Evolutionary conservation across 2,888 invertebrate genomes (phyloP).

Genomic region (Protula sp.): DNA sequence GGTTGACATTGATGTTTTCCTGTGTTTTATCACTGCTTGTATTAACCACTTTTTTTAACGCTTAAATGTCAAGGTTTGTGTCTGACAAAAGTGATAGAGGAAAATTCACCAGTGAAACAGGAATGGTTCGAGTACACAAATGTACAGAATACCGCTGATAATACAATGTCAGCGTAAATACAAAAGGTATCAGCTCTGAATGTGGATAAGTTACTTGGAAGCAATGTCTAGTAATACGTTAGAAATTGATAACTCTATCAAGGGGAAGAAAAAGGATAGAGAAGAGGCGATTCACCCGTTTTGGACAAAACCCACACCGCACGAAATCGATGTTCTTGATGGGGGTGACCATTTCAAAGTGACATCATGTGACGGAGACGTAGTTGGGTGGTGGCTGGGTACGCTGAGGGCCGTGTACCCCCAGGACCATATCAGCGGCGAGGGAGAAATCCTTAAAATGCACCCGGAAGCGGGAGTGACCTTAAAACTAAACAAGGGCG

Average conservation of each 20-base stretch:
- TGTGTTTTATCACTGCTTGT: too few species aligned
- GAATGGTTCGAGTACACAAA: too few species aligned
- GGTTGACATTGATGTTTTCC: too few species aligned
- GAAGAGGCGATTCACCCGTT: conserved; percentile 7
- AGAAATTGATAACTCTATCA: not conserved
- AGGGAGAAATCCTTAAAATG: conserved; percentile 17
- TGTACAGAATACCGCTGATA: too few species aligned
- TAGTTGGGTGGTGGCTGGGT: conserved; percentile 24
- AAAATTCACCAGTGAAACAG: too few species aligned
- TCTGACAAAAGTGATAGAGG: too few species aligned
- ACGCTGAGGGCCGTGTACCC: conserved; percentile 22
- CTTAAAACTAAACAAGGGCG: conserved; percentile 16
- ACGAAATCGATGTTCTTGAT: conserved; percentile 17
- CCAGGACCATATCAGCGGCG: conserved; percentile 17
- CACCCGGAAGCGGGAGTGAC: conserved; percentile 22
- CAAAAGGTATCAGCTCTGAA: too few species aligned
- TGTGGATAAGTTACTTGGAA: too few species aligned
- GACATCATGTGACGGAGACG: conserved; percentile 12
- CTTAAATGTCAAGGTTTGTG: too few species aligned
- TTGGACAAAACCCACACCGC: conserved; percentile 10
- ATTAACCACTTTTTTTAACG: too few species aligned
- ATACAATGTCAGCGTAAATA: too few species aligned
- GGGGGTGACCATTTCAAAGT: conserved; percentile 16
- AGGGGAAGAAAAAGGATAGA: conserved; percentile 10
- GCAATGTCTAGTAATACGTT: too few species aligned